A percentile compares a stretch with the other conserved stretches of the same genome.
phyloP scores from a whole-genome alignment of 2,888 invertebrate species.

The Campoplex capitator region DNA sequence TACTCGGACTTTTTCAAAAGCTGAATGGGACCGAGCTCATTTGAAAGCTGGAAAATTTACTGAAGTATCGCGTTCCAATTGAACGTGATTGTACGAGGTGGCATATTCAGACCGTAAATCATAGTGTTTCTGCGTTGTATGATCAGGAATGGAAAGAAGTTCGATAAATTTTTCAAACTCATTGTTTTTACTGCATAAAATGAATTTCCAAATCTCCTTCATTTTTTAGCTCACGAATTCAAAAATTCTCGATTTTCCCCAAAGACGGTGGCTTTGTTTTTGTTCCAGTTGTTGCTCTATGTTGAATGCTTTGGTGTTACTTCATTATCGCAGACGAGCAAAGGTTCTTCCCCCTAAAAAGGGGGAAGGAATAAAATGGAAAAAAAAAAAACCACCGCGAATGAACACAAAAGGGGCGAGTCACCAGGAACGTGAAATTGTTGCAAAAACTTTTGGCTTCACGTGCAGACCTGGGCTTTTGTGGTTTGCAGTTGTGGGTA shows the following conservation, averaged over 20 bases:
- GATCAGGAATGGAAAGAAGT: background rate
- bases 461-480: slow-evolving; percentile 37
- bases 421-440: slow-evolving; percentile 45
- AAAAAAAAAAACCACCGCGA: background rate
- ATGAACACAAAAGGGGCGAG: slow-evolving; percentile 31
- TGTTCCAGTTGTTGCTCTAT: background rate
- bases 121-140: background rate
- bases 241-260: background rate
- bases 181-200: background rate
- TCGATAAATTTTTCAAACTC: background rate
- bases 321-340: slow-evolving; percentile 21
- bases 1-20: too few species aligned
- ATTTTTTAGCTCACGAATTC: background rate
- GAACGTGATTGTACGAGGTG: background rate
- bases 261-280: background rate
- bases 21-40: too few species aligned
- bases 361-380: background rate
- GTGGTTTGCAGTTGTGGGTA: slow-evolving; percentile 41
- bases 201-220: background rate
- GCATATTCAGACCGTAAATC: background rate
- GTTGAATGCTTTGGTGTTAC: slow-evolving; percentile 4
- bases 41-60: too few species aligned
- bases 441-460: slow-evolving; percentile 50
- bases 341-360: slow-evolving; percentile 4
- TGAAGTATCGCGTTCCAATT: too few species aligned